Base-by-base conservation (phyloP, 2,888 invertebrate species). In the Euphydryas editha region DNA sequence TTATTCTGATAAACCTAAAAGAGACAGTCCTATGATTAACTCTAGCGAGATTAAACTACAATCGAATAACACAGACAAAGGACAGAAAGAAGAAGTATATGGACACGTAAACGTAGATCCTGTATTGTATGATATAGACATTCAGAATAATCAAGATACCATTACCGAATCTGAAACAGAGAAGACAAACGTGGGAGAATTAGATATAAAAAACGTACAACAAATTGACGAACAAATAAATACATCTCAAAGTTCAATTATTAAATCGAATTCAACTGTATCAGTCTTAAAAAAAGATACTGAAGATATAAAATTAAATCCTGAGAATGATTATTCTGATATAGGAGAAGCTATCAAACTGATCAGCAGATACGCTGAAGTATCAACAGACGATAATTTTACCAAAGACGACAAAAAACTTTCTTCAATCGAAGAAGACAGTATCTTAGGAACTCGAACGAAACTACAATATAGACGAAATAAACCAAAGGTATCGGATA, bases 291-390 rank as follows among this genome's bases (percentile, higher is more conserved):
- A 84, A 67, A 85, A 85, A 73, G 79, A 82, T 66, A 76, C 75
- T 62, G 88, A 87, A 65, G 81, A 83, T 73, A 83, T 79, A 62
- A 92, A 92, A 81, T 80, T 92, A 36, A 91, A 85, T 70, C 92
- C 92, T 49, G 92, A 92, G 81, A 89, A 83, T 65, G 92, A 92
- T 75, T 92, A 91, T 69, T 87, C 90, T 18, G 90, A 92, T 70
- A 91, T 92, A 59, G 92, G 92, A 68, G 92, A 92, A 81, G 92
- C 92, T 69, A 92, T 92, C 62, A 92, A 92, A 80, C 76, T 92
- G 58, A 92, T 92, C 73, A 92, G 92, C 75, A 84, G 92, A 70
- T 92, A 90, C 76, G 92, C 92, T 44, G 92, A 92, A 80, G 92
- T 92, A 46, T 91, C 91, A 36, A 92, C 92, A 42, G 92, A 92